Evolutionary conservation across 1,140 invertebrate genomes (phyloP).

Genomic region (Nasonia longicornis): DNA sequence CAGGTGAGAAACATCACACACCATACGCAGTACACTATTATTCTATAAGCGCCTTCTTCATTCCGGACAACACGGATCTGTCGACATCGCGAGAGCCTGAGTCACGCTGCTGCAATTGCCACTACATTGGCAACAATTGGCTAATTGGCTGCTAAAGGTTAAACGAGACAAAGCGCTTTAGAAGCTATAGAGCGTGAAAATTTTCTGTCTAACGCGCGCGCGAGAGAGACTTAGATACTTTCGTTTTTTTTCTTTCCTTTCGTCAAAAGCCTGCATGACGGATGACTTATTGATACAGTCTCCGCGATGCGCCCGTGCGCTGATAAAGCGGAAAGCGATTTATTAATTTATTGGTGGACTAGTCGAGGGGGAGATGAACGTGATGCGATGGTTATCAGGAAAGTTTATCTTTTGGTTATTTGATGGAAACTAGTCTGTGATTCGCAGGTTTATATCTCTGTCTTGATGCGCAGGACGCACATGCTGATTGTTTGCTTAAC

Average conservation of each 20-base stretch:
- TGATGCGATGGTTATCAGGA: background rate
- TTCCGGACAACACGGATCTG: background rate
- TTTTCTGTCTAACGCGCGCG: background rate
- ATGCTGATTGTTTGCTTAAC: no score
- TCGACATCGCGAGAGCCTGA: background rate
- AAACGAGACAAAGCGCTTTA: background rate
- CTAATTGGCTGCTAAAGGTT: background rate
- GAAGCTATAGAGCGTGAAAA: background rate
- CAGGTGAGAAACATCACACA: slow-evolving; percentile 58
- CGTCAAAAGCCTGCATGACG: no score
- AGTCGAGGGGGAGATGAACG: background rate
- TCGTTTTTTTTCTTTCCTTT: no score
- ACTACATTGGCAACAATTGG: background rate
- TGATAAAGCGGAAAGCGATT: background rate
- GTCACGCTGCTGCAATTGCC: background rate
- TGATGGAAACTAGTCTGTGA: background rate
- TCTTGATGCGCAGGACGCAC: no score
- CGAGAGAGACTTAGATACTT: no score
- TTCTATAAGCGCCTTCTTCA: no score
- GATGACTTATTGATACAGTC: background rate
- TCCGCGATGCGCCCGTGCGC: background rate
- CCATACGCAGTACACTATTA: no score
- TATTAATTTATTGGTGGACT: background rate
- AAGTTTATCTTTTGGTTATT: background rate
- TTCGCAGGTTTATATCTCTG: no score